Evolutionary conservation across 2,797 vertebrate species (phyloP), one percentile per base, ranked within the genome.

Genomic region (Anguilla anguilla): DNA sequence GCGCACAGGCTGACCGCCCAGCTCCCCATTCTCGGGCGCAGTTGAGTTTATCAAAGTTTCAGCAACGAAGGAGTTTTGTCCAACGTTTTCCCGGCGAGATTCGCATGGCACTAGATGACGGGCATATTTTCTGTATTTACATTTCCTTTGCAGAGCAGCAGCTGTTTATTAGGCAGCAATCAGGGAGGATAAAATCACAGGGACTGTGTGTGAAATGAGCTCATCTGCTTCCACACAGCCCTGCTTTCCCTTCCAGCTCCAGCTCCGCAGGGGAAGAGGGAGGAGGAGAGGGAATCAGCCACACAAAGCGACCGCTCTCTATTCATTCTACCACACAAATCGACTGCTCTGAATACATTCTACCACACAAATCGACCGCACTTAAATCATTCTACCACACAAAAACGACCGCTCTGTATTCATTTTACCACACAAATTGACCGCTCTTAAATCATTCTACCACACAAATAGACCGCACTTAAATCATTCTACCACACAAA

Each of bases 131-230:
- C 11, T 72, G 69, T 72, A 35, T 72, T 72, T 72, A 11, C 28
- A 10, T 72, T 72, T 72, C n/a, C 11, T 31, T 31, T 31, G 69
- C 69, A 31, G 69, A 72, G 69, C 69, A 72, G n/a, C 69, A 72
- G 69, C n/a, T 72, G 69, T 72, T 72, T 35, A 72, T 72, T 31
- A 9, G 69, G 69, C 28, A 72, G 69, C 69, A 72, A 35, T 72
- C 69, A 72, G 69, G 28, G 9, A 35, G 69, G 69, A 72, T 72
- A 72, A 31, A 72, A 31, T 72, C 69, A 72, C 69, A 72, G 28
- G 28, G 69, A 72, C 69, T 72, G 9, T 72, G n/a, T 72, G 69
- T 31, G n/a, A 72, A 72, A 72, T 72, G 69, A 72, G 69, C 69
- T 72, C n/a, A 13, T 72, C n/a, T 72, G 69, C 69, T 35, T 35